Conservation (phyloP, 1,140 invertebrate species). For the Macrotrachela quadricornifera region DNA sequence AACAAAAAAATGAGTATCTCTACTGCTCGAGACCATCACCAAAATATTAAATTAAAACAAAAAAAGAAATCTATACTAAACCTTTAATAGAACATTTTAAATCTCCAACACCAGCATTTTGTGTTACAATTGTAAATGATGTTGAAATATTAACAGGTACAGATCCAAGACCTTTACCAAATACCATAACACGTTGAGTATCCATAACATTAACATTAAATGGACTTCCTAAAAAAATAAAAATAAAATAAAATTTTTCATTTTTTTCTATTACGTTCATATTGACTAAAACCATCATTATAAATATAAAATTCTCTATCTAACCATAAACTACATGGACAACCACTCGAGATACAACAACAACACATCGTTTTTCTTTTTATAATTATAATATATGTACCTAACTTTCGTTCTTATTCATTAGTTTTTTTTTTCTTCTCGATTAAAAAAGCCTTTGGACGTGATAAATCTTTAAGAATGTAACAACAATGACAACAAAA, state of each 20-base stretch:
- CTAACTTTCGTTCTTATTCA: too few relatives aligned
- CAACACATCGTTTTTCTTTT: too few relatives aligned
- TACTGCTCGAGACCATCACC: constrained; percentile 41
- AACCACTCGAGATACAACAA: too few relatives aligned
- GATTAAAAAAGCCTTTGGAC: too few relatives aligned
- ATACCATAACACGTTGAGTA: constrained; percentile 15
- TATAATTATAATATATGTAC: too few relatives aligned
- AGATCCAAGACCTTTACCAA: constrained; percentile 13
- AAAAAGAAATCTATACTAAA: not conserved
- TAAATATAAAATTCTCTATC: too few relatives aligned
- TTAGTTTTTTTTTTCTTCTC: too few relatives aligned
- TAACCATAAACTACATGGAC: too few relatives aligned
- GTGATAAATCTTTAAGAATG: too few relatives aligned
- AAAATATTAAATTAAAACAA: constrained; percentile 60
- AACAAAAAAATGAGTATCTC: constrained; percentile 41
- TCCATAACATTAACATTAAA: constrained; percentile 20
- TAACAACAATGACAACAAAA: too few relatives aligned
- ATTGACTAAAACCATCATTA: too few relatives aligned
- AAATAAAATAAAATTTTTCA: not conserved
- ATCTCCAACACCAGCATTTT: constrained; percentile 4
- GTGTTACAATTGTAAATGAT: constrained; percentile 9
- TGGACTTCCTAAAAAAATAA: constrained; percentile 18
- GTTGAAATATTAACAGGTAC: constrained; percentile 8
- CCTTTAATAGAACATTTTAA: constrained; percentile 1
- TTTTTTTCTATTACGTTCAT: too few relatives aligned